Evolutionary conservation across 2,888 invertebrate genomes (phyloP), one percentile per base, ranked within the genome.

Genomic region (Notodonta ziczac): DNA sequence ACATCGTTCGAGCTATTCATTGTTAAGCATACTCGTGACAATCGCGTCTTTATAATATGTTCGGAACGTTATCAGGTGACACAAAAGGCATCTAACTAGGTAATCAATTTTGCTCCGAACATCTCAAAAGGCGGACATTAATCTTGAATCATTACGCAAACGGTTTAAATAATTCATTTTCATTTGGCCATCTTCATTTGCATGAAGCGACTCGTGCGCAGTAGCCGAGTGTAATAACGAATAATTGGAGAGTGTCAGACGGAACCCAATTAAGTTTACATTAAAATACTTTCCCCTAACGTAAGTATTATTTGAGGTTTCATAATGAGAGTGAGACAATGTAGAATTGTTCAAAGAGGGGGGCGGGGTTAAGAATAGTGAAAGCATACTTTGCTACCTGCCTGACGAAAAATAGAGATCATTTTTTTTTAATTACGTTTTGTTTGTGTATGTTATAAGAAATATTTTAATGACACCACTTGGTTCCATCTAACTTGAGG

Each of bases 251-350:
- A 79, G 72, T 73, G 77, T 71, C 74, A 68, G 73, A 70, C 76
- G 72, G 66, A 72, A 72, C 75, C 77, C 82, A 85, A 86, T 86
- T 84, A 85, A 81, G 65, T 85, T 77, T 63, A 72, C 74, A 82
- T 84, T 82, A 80, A 75, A 78, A 79, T 80, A 85, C 87, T 87
- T 88, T 87, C 85, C 82, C 82, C 80, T 77, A 80, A 81, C 78
- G 74, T 74, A 75, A 77, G 82, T 82, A 77, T 79, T 83, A 78
- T 84, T 82, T 70, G 74, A 78, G 70, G 77, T 81, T 80, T 81
- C 74, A 77, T 84, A 83, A 81, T 81, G 79, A 80, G 76, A 62
- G 73, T 62, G 73, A 84, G 80, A 84, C 82, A 79, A 84, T 81
- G 79, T 69, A 73, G 65, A 65, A 62, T 58, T 70, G 71, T 64